Base-by-base conservation (phyloP, 2,888 invertebrate species). In the Entomobrya multifasciata region DNA sequence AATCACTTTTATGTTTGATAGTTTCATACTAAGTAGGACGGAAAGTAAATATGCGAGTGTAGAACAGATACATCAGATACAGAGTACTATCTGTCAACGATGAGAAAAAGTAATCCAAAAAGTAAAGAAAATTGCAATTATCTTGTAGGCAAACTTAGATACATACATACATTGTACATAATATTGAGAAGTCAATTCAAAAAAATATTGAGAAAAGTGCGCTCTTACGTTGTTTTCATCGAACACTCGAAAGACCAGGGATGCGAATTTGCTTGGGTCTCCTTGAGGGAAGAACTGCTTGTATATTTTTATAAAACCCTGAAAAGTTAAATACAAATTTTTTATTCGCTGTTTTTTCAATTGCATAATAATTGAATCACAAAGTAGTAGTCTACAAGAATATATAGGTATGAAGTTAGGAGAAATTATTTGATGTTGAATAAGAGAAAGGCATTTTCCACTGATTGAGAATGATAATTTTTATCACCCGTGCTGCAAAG, bases 201-300 rank as follows among this genome's bases (percentile, higher is more conserved):
- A 60, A 27, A 60, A 11, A 22, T 6, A 25, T 5, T 25, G 55
- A 27, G 15, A 27, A 22, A 27, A 8, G 25, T 25, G 60, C n/a
- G 27, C 22, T 22, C 78, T 85, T 94, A 99, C 99, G 93, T 98
- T 98, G 93, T 99, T 99, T 94, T 98, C 98, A 93, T 99, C 99
- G 93, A 99, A 99, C 80, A 99, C 99, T 92, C 98, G 96, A 95
- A 99, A 99, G 88, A 99, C 99, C 92, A 99, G 95, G 79, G 97
- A 97, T 67, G 99, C 99, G 93, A 99, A 99, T 94, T 98, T 99
- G 92, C 97, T 97, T 62, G 99, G 99, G 94, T 99, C 99, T 91
- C 99, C 99, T 95, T 99, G 97, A 79, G 99, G 99, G 93, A 99
- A 99, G 94, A 99, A 99, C 94, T 99, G 99, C 94, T 98, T 98